Conservation (phyloP, 1,140 invertebrate species). For the Venustaconcha ellipsiformis region DNA sequence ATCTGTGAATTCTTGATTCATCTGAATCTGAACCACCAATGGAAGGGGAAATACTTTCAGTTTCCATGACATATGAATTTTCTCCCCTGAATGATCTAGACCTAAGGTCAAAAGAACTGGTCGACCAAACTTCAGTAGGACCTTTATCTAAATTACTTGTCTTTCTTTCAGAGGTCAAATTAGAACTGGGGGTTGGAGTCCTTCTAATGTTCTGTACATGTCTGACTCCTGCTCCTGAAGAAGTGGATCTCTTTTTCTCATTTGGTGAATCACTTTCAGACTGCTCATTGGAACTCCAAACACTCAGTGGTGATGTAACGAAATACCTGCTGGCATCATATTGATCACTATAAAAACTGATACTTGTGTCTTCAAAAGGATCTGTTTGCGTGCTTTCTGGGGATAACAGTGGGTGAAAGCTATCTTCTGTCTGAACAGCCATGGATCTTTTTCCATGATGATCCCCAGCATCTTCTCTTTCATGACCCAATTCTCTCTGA, state of each 20-base stretch:
- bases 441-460: neutral
- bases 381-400: neutral
- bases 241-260: slow-evolving; percentile 10
- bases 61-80: slow-evolving; percentile 40
- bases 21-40: slow-evolving; percentile 11
- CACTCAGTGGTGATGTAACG: slow-evolving; percentile 43
- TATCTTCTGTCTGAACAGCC: neutral
- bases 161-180: slow-evolving; percentile 23
- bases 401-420: neutral
- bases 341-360: neutral
- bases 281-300: slow-evolving; percentile 50
- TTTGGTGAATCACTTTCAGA: slow-evolving; percentile 29
- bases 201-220: slow-evolving; percentile 10
- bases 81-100: slow-evolving; percentile 33
- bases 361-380: neutral
- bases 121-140: slow-evolving; percentile 43
- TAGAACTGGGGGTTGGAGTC: slow-evolving; percentile 13
- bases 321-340: neutral
- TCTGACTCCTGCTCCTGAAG: slow-evolving; percentile 28
- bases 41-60: slow-evolving; percentile 37
- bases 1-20: slow-evolving; percentile 5
- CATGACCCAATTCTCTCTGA: neutral
- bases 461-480: neutral
- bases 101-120: slow-evolving; percentile 25
- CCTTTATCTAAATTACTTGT: slow-evolving; percentile 30